A percentile compares a stretch with the other conserved stretches of the same genome.
Evolutionary conservation across 2,888 invertebrate species (phyloP).

Genomic region (Pristionchus mayeri): DNA sequence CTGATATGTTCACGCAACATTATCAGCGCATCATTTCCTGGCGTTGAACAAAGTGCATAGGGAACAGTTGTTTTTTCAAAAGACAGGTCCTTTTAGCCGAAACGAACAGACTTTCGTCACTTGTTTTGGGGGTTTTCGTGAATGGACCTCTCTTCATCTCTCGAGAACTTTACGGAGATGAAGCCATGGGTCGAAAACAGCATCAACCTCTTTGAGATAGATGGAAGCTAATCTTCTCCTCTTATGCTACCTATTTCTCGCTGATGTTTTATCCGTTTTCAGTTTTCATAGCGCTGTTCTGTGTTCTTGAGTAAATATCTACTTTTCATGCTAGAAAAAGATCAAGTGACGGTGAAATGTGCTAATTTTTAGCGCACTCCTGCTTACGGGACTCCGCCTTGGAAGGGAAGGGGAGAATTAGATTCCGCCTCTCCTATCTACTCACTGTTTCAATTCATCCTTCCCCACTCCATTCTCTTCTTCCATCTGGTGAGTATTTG

Average conservation of each 20-base stretch:
- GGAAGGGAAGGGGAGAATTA: background rate
- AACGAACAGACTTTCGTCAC: background rate
- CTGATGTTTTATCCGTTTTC: no score
- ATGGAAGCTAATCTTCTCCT: no score
- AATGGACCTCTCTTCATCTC: background rate
- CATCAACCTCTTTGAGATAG: no score
- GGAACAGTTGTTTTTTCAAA: background rate
- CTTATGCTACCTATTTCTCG: no score
- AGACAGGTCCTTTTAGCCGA: background rate
- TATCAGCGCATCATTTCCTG: no score
- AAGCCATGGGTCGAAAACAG: background rate
- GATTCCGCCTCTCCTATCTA: conserved; percentile 5
- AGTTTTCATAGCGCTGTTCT: no score
- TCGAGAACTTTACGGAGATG: background rate
- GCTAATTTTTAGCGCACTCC: background rate
- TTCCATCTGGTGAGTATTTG: background rate
- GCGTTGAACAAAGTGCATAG: background rate
- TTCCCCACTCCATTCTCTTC: background rate
- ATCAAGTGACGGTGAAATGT: no score
- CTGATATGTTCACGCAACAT: no score
- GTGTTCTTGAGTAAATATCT: no score
- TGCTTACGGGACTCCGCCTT: background rate
- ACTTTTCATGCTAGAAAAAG: no score
- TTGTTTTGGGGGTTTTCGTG: background rate
- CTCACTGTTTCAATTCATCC: conserved; percentile 8